Base-by-base conservation (phyloP, 2,888 invertebrate species). In the Lobophora halterata region DNA sequence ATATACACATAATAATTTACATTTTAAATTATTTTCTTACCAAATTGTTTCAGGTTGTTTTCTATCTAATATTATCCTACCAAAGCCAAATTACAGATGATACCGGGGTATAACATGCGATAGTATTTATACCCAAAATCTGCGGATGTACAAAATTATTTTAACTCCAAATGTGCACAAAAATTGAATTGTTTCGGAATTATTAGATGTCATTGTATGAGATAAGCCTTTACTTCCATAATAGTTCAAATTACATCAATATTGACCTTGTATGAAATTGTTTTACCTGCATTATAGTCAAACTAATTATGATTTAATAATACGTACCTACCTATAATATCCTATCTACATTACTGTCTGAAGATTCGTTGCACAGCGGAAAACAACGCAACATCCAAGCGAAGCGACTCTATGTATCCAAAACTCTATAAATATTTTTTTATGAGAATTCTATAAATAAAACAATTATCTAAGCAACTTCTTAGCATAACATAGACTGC, bases 131-230 rank as follows among this genome's bases (percentile, higher is more conserved):
- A 66, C 52, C 16, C 37, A 28, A 47, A 24, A 27, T 12, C 17
- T 21, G 44, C 69, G 74, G 74, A 73, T 63, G 54, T 52, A 14
- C 38, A 48, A 58, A 57, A 70, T 73, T 66, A 68, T 55, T 47
- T 20, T 65, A 61, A 65, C 64, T 49, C 37, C 35, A 36, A 53
- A 61, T 53, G 56, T 58, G 28, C 41, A 43, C 41, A 41, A 57
- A 59, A 55, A 58, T 54, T 31, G 42, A 46, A 54, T 64, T 61
- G 53, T 56, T 56, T 46, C 37, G 35, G 34, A 38, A 43, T 36
- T 32, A 32, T 31, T 38, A 34, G 27, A 38, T 49, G 25, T 30
- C 35, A 26, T 40, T 33, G 43, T 41, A 26, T 23, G 30, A 44
- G 49, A 48, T 50, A 49, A 51, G 32, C 7, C 14, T 27, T 26